A percentile compares a stretch with the other conserved stretches of the same genome.
These are phyloP conservation scores for Oryzias sinensis DNA, from an alignment of 2,797 vertebrate genomes.

Conservation along the genomic window DNA sequence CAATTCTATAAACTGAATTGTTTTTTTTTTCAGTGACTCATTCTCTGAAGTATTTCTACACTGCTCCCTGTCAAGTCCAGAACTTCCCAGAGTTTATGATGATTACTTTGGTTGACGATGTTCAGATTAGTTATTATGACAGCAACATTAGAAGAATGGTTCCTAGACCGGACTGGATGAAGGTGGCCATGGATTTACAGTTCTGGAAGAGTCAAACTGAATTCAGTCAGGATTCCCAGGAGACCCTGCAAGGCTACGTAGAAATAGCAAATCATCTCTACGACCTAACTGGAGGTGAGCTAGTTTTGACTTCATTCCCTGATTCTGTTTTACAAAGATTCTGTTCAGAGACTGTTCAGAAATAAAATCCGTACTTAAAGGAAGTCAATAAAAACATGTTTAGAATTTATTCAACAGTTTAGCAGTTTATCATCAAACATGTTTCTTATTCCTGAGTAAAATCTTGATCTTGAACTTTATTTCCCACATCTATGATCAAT, in stretches of 20 bases:
- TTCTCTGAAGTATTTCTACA: constrained; percentile 44
- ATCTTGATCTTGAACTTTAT: too few species aligned
- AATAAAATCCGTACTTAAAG: too few species aligned
- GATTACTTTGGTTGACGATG: constrained; percentile 44
- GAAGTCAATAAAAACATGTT: too few species aligned
- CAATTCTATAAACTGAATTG: not conserved
- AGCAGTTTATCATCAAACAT: too few species aligned
- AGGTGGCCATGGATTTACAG: not conserved
- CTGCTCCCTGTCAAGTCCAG: constrained; percentile 17
- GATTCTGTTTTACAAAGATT: too few species aligned
- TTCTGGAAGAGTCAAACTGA: constrained; percentile 3
- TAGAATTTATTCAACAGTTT: too few species aligned
- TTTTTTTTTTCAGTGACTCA: constrained; percentile 35
- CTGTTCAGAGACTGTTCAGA: too few species aligned
- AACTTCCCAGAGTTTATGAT: constrained; percentile 49
- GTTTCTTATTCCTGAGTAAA: too few species aligned
- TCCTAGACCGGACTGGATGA: constrained; percentile 56
- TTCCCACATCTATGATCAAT: too few species aligned
- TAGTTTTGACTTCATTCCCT: constrained; percentile 2
- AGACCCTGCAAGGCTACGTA: not conserved
- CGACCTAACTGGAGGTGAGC: constrained; percentile 66
- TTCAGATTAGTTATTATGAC: constrained; percentile 15
- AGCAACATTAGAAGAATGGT: not conserved
- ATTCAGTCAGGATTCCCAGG: accelerated
- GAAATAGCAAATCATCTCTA: not conserved